Evolutionary conservation across 2,888 invertebrate genomes (phyloP).

Genomic region (Euplagia quadripunctaria): DNA sequence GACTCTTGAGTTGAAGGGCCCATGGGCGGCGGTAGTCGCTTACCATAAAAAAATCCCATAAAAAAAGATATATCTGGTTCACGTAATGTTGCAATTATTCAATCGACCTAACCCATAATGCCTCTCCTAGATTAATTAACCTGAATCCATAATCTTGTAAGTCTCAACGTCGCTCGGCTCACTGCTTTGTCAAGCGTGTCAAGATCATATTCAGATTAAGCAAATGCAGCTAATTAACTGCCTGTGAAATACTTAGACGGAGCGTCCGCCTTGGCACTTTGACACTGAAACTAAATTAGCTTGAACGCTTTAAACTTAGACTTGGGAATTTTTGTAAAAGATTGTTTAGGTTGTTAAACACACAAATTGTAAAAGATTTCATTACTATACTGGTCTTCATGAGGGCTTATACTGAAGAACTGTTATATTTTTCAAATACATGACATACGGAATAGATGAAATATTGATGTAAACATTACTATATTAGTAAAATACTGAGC

Average conservation of each 20-base stretch:
- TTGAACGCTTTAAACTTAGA: background rate
- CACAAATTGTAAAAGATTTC: too few species aligned
- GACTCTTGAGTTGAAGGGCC: too few species aligned
- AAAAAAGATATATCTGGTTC: background rate
- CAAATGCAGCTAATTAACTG: conserved; percentile 8
- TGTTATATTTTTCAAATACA: too few species aligned
- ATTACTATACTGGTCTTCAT: too few species aligned
- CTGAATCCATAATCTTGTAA: background rate
- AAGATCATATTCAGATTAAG: conserved; percentile 5
- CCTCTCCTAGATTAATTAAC: background rate
- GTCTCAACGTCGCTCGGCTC: background rate
- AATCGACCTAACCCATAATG: background rate
- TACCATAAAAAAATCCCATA: too few species aligned
- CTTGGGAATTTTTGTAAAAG: background rate
- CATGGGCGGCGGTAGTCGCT: too few species aligned
- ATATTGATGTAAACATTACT: too few species aligned
- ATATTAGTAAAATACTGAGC: too few species aligned
- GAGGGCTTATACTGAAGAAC: too few species aligned
- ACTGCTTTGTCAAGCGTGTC: background rate
- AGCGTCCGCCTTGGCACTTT: background rate
- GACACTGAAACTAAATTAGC: background rate
- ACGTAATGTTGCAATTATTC: background rate
- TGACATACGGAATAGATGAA: too few species aligned
- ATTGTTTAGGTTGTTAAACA: too few species aligned
- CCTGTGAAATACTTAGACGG: background rate